phyloP scores from a whole-genome alignment of 2,113 vertebrate genomes.

The Ptyas mucosa region DNA sequence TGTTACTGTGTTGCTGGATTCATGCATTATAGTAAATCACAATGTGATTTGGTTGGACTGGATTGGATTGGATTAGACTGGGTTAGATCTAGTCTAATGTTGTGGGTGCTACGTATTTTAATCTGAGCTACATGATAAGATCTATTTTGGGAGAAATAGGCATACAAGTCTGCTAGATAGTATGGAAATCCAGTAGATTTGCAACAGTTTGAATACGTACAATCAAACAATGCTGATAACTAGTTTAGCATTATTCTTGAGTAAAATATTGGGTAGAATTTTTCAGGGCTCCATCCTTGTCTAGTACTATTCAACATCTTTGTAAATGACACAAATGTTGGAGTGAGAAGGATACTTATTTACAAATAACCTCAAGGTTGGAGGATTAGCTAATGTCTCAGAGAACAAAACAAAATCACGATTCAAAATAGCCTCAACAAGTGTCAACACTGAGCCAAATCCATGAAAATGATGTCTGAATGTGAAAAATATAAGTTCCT shows the following conservation, averaged over 20 bases:
- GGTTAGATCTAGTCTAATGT: neutral
- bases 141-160: neutral
- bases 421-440: neutral
- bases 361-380: neutral
- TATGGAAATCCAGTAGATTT: neutral
- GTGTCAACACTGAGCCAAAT: neutral
- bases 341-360: neutral
- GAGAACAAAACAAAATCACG: neutral
- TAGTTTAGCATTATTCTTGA: neutral
- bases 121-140: neutral
- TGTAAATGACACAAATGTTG: neutral
- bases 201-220: neutral
- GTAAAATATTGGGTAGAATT: neutral
- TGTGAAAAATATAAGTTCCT: neutral
- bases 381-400: neutral
- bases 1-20: neutral
- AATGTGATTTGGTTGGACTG: neutral
- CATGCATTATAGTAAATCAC: neutral
- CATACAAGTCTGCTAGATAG: neutral
- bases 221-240: neutral
- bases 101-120: neutral
- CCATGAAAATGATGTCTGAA: neutral
- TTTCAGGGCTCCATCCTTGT: neutral
- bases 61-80: neutral
- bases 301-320: neutral